phyloP scores from a whole-genome alignment of 30 jellyfish, hydroid and myxozoan genomes.

The Aurelia aurita complex sp. Pacific region DNA sequence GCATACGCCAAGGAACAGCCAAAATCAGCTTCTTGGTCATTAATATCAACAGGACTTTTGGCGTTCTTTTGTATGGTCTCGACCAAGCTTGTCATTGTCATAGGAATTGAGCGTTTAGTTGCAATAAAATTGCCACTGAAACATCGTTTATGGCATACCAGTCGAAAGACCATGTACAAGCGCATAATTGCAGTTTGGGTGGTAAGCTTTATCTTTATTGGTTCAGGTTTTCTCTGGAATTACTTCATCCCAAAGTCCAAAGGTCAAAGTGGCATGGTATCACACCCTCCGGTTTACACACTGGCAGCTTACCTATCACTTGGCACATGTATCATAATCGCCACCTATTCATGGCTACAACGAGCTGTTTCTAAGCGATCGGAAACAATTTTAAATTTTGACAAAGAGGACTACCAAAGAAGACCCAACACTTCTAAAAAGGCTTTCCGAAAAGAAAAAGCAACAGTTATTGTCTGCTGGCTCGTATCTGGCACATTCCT shows the following conservation, averaged over 20 bases:
- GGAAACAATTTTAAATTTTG: not conserved
- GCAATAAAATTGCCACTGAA: not conserved
- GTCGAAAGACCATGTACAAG: not conserved
- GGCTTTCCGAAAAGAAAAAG: not conserved
- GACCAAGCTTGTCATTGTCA: not conserved
- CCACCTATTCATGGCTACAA: too few species aligned
- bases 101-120: not conserved
- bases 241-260: not conserved
- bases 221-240: not conserved
- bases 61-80: not conserved
- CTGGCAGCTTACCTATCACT: too few species aligned
- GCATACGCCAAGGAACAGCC: too few species aligned
- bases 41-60: too few species aligned
- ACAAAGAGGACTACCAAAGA: not conserved
- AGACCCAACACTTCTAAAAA: not conserved
- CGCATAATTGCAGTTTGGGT: not conserved
- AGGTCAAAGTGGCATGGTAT: too few species aligned
- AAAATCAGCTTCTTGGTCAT: too few species aligned
- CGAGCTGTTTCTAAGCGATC: too few species aligned
- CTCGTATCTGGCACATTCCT: not conserved
- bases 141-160: conserved; percentile 1
- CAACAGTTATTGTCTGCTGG: not conserved
- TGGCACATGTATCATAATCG: too few species aligned
- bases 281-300: too few species aligned
- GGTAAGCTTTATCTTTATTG: not conserved